Conservation (phyloP, 2,888 invertebrate genomes). For the Andrena bicolor region DNA sequence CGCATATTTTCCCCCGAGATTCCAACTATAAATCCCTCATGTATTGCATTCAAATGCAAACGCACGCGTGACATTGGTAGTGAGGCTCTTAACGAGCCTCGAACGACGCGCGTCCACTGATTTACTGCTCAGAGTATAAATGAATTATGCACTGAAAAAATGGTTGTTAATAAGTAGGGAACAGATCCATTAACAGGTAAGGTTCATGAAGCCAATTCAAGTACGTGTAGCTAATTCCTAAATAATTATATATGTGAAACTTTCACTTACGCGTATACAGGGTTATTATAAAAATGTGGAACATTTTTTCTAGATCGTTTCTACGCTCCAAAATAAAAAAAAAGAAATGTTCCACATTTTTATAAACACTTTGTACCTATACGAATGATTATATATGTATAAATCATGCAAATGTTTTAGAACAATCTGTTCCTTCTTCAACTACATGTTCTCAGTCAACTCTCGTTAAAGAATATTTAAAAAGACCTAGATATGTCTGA, state of each 20-base stretch:
- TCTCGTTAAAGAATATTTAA: too few relatives aligned
- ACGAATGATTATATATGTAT: too few relatives aligned
- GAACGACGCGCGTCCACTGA: neutral
- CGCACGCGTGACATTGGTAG: neutral
- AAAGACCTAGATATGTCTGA: too few relatives aligned
- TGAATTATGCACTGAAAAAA: neutral
- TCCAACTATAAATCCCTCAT: neutral
- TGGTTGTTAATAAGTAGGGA: neutral
- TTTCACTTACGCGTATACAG: neutral
- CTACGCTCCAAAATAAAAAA: too few relatives aligned
- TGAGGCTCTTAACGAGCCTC: neutral
- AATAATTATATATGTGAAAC: neutral
- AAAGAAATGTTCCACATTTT: too few relatives aligned
- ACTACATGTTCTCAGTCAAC: too few relatives aligned
- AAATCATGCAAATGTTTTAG: too few relatives aligned
- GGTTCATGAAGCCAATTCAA: neutral
- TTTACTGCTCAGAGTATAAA: neutral
- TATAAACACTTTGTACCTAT: too few relatives aligned
- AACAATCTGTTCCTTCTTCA: too few relatives aligned
- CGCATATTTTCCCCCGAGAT: neutral
- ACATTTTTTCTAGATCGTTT: too few relatives aligned
- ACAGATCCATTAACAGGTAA: neutral
- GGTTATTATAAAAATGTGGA: too few relatives aligned
- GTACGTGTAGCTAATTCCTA: neutral
- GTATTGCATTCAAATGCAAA: constrained; percentile 4